Base-by-base conservation (phyloP, 1,140 invertebrate species). In the Cyclina sinensis region DNA sequence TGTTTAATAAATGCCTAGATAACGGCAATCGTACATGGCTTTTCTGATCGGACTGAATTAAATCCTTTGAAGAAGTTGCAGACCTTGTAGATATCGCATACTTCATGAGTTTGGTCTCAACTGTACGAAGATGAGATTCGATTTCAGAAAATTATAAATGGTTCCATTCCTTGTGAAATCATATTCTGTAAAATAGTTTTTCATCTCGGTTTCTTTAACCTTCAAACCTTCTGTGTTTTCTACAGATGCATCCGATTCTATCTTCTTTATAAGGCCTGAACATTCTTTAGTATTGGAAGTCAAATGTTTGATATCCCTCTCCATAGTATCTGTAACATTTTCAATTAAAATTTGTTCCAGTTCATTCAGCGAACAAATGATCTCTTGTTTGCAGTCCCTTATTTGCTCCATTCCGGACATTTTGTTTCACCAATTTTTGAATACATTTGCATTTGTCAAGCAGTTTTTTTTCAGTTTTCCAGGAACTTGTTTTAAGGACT, bases 161-260 rank as follows among this genome's bases (percentile, higher is more conserved):
- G 1, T 54, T 0, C 54, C 48, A 35, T 78, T 78, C 4, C 74
- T 16, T 30, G 18, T 54, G 27, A 78, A 78, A 51, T 78, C 48
- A 78, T 78, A 78, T 54, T 78, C 74, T 51, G 43, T 46, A 30
- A 32, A 78, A 1, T 24, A 30, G 39, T 78, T 78, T 16, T 78
- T 78, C 11, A 48, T 27, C 27, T 78, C 74, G 5, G 48, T 51
- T 51, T 78, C 74, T 9, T 51, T 78, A 14, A 78, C 27, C 16
- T 35, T 78, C 74, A 11, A 32, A 32, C 27, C 54, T 14, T 16
- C 54, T 78, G 48, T 78, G 35, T 78, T 35, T 30, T 78, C 48
- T n/a, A 57, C 48, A 14, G 74, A 51, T 1, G 54, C 74, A 4
- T 73, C 68, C 14, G 74, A 5, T 35, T 54, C 27, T 21, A 78